phyloP scores from a whole-genome alignment of 2,113 vertebrate species.

The Ginglymostoma cirratum region DNA sequence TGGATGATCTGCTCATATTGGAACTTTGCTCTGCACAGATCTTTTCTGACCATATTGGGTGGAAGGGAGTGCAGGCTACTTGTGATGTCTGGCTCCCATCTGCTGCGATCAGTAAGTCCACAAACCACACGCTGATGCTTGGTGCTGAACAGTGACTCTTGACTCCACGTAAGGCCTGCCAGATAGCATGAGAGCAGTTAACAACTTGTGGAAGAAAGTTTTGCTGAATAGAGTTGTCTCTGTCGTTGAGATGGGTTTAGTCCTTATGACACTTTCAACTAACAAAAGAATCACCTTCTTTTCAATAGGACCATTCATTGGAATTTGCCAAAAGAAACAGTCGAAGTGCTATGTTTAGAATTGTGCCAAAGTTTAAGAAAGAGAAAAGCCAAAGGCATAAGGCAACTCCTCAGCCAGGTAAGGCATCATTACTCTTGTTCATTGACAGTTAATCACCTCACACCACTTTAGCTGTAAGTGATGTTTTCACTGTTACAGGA shows the following conservation, averaged over 20 bases:
- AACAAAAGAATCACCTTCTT: constrained; percentile 43
- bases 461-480: neutral
- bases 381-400: constrained; percentile 84
- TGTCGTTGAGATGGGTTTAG: neutral
- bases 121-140: neutral
- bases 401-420: constrained; percentile 85
- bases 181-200: neutral
- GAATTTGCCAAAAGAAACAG: constrained; percentile 93
- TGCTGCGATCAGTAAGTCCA: neutral
- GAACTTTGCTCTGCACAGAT: no score
- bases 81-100: neutral
- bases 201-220: neutral
- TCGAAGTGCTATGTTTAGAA: constrained; percentile 88
- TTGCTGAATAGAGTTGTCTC: neutral
- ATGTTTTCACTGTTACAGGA: neutral
- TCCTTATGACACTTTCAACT: neutral
- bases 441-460: neutral
- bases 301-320: constrained; percentile 78
- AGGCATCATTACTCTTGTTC: constrained; percentile 41
- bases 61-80: neutral
- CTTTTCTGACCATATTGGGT: neutral
- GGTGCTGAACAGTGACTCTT: neutral
- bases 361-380: constrained; percentile 98
- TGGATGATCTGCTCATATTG: neutral
- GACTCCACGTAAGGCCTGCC: neutral